Evolutionary conservation across 1,140 invertebrate species (phyloP).

Genomic region (Plectrocnemia conspersa): DNA sequence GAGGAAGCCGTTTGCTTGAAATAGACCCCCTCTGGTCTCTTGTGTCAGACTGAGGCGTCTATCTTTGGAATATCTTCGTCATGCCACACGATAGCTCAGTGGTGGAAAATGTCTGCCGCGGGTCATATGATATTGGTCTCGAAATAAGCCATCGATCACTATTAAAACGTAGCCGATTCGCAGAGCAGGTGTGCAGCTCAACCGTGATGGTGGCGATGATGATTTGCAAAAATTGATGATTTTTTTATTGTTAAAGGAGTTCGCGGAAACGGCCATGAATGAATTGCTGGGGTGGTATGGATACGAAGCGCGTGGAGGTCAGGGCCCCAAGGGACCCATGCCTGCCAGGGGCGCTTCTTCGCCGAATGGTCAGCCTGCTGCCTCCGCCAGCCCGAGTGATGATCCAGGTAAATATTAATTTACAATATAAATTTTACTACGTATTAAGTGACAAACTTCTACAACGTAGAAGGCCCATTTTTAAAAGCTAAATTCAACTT

Average conservation of each 20-base stretch:
- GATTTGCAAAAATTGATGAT: too few relatives aligned
- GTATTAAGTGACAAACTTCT: too few relatives aligned
- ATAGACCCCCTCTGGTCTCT: conserved; percentile 16
- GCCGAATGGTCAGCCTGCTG: conserved; percentile 41
- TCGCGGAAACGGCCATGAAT: conserved; percentile 85
- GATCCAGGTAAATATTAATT: conserved; percentile 24
- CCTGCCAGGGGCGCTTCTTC: conserved; percentile 11
- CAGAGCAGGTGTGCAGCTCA: conserved; percentile 8
- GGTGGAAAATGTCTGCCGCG: conserved; percentile 1
- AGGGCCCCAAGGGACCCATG: conserved; percentile 16
- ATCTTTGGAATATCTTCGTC: conserved; percentile 21
- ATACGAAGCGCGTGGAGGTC: conserved; percentile 53
- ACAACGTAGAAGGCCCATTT: too few relatives aligned
- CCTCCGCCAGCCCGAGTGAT: conserved; percentile 38
- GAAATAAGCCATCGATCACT: conserved; percentile 21
- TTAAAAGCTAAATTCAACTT: too few relatives aligned
- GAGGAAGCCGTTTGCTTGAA: conserved; percentile 13
- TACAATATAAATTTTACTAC: background rate
- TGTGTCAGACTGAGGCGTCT: conserved; percentile 17
- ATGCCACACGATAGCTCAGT: conserved; percentile 16
- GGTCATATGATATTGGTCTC: conserved; percentile 10
- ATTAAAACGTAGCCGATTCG: conserved; percentile 12
- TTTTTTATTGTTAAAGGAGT: conserved; percentile 59
- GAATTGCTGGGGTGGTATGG: conserved; percentile 86
- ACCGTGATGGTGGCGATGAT: conserved; percentile 4